Percentiles rank a stretch among this genome's conserved stretches.
These are phyloP conservation scores for Polyommatus icarus DNA, from an alignment of 2,888 invertebrate genomes.

Conservation along the genomic window DNA sequence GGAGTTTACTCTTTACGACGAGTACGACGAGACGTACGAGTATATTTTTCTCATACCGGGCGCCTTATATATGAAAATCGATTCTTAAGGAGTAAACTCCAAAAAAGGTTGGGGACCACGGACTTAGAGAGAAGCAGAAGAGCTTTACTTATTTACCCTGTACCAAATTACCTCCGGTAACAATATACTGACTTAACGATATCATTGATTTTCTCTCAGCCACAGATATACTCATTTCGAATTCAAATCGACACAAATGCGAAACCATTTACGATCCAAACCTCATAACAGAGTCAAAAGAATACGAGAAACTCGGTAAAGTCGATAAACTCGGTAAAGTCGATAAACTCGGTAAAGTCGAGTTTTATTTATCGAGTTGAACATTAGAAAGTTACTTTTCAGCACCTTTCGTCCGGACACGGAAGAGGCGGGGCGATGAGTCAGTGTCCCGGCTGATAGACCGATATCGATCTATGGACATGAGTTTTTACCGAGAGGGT, in stretches of 20 bases:
- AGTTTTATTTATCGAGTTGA: constrained; percentile 27
- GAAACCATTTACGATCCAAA: constrained; percentile 7
- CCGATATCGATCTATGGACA: constrained; percentile 31
- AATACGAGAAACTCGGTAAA: background rate
- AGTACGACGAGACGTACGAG: too few species aligned
- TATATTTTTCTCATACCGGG: too few species aligned
- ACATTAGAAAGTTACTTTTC: constrained; percentile 24
- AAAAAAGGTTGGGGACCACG: too few species aligned
- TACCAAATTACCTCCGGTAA: background rate
- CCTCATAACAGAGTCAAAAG: constrained; percentile 19
- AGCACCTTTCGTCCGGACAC: constrained; percentile 33
- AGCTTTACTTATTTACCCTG: too few species aligned
- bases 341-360: constrained; percentile 1
- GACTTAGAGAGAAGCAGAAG: too few species aligned
- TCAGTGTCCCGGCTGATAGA: constrained; percentile 33
- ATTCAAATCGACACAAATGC: background rate
- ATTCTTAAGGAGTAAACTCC: too few species aligned
- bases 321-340: constrained; percentile 2
- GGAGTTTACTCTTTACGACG: too few species aligned
- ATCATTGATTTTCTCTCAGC: background rate
- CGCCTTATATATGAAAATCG: too few species aligned
- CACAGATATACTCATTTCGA: background rate
- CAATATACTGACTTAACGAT: background rate
- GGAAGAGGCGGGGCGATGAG: constrained; percentile 38
- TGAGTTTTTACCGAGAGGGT: background rate